phyloP scores from a whole-genome alignment of 1,140 invertebrate genomes.

The Drosophila teissieri region DNA sequence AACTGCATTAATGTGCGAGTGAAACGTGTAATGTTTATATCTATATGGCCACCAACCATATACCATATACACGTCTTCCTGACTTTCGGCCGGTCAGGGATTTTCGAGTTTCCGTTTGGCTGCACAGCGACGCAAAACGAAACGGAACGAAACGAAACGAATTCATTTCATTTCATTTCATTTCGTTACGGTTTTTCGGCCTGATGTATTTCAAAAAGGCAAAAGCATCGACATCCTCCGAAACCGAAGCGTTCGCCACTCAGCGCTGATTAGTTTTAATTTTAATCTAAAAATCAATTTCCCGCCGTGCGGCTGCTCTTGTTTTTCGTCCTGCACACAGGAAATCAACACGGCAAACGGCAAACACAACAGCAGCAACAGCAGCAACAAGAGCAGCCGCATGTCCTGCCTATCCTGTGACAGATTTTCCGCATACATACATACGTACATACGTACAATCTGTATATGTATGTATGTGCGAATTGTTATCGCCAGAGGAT shows the following conservation, averaged over 20 bases:
- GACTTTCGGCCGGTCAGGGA: constrained; percentile 44
- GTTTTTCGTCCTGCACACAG: constrained; percentile 75
- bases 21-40: constrained; percentile 34
- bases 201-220: constrained; percentile 71
- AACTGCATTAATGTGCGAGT: constrained; percentile 55
- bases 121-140: constrained; percentile 57
- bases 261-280: constrained; percentile 84
- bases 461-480: constrained; percentile 17
- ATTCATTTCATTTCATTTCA: constrained; percentile 71
- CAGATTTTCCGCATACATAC: constrained; percentile 47
- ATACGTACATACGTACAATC: neutral
- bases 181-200: constrained; percentile 80
- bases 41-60: constrained; percentile 4
- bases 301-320: constrained; percentile 65
- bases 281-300: constrained; percentile 84
- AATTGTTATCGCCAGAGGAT: constrained; percentile 78
- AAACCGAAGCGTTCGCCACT: constrained; percentile 52
- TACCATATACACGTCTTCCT: constrained; percentile 32
- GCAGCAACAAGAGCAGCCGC: constrained; percentile 13
- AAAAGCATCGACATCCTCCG: constrained; percentile 40
- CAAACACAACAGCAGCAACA: constrained; percentile 4
- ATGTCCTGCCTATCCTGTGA: constrained; percentile 59
- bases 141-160: constrained; percentile 66
- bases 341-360: constrained; percentile 76
- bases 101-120: constrained; percentile 77